Evolutionary conservation across 2,888 invertebrate species (phyloP), one percentile per base, ranked within the genome.

Genomic region (Adelphocoris suturalis): DNA sequence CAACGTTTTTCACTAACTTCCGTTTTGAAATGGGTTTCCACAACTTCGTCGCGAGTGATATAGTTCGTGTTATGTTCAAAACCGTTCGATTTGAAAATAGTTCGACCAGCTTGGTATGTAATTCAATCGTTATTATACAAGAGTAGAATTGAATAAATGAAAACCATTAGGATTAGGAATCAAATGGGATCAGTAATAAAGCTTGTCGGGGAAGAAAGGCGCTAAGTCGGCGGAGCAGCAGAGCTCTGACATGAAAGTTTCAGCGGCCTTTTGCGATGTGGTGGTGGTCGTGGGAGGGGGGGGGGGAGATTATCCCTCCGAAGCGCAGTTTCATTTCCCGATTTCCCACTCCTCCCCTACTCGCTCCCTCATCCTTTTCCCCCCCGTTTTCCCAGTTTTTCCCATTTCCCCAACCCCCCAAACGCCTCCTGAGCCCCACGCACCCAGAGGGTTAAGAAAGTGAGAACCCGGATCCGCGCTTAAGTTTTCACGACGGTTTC

Each of bases 391-490:
- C n/a, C n/a, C n/a, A n/a, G n/a, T 37, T 37, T 37, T 37, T 37
- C 37, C 37, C 37, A 37, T 37, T 37, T 37, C 37, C 37, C 37
- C 2, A 37, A 37, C 37, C 37, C 37, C 7, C 37, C n/a, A n/a
- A n/a, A n/a, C n/a, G n/a, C n/a, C n/a, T n/a, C 37, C 37, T 2
- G 7, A 7, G 3, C 37, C 37, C 37, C 37, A 47, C 52, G 14
- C 47, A 48, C 48, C 23, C 57, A 61, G 61, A 57, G 85, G 85
- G 85, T 61, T 85, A 85, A 85, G 85, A 85, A 85, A 85, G 85
- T 85, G 85, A 85, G 85, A 85, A 85, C 85, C 61, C 23, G 85
- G 85, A 85, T 85, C 27, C 61, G 85, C 85, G 85, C 85, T 85
- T 85, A 85, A 85, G 85, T 85, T 85, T 85, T 85, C 85, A 85